Evolutionary conservation across 2,888 invertebrate species (phyloP), one percentile per base, ranked within the genome.

Genomic region (Drosophila parthenogenetica): DNA sequence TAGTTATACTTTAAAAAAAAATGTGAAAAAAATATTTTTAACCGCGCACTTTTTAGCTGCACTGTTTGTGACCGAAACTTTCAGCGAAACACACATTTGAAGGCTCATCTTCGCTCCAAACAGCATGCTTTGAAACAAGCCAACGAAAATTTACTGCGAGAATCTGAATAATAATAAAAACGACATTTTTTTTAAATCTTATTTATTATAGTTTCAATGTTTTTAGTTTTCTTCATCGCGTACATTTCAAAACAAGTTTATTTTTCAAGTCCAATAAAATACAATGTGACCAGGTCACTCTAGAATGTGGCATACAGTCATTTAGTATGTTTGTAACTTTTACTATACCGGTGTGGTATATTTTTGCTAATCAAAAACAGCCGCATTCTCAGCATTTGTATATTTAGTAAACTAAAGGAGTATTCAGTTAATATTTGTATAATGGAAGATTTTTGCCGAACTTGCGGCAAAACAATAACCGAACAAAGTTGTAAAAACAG

Each of bases 391-490:
- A 51, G 43, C 14, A 40, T 25, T 17, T 42, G 16, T 48, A 10
- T 14, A 17, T 22, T 50, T 60, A 11, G 42, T 42, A 46, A 76
- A 72, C 43, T 17, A 1, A n/a, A 50, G 10, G n/a, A 35, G 3
- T 32, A 3, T 29, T 29, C 5, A 16, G 25, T 45, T 11, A 1
- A 3, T 16, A 57, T 58, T 39, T 22, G 10, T 32, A 22, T 19
- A 49, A 88, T 83, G 89, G 64, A 84, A n/a, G 50, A 67, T 5
- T 84, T 67, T 55, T 87, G 89, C 59, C 82, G 89, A 16, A 79
- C 79, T 17, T 84, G 83, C 49, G 89, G 86, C 45, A 74, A 74
- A 69, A 60, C 53, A 2, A 66, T 70, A 2, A 63, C 50, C 45
- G 22, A 67, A 29, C 54, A 87, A 16, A 60, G 25, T 13, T 51